These are phyloP conservation scores for Rhinolophus sinicus DNA, from an alignment of 2,113 vertebrate genomes.

Conservation along the genomic window DNA sequence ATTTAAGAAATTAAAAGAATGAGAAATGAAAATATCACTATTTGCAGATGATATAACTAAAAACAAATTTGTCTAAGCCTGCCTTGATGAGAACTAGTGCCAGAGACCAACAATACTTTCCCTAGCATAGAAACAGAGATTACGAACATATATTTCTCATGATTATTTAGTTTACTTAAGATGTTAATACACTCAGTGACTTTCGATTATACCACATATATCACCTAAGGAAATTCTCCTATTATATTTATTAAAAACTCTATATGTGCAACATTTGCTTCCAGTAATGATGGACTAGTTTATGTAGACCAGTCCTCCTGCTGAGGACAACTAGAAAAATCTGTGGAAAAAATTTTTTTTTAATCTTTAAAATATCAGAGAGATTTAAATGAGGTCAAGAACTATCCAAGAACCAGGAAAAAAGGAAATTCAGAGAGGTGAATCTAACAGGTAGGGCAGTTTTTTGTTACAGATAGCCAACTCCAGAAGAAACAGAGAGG, in stretches of 20 bases:
- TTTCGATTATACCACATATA: neutral
- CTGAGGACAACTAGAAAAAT: no score
- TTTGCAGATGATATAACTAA: neutral
- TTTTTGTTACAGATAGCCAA: neutral
- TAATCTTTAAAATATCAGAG: neutral
- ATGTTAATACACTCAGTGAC: neutral
- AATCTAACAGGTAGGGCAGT: neutral
- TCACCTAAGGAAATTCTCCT: no score
- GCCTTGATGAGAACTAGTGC: neutral
- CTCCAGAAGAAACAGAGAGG: neutral
- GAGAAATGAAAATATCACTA: no score
- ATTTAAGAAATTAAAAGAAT: no score
- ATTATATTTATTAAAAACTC: no score
- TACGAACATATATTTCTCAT: neutral
- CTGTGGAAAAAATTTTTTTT: no score
- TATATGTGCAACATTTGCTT: no score
- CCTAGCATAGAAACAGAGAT: neutral
- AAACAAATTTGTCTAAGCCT: neutral
- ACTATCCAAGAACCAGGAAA: neutral
- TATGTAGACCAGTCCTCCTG: no score
- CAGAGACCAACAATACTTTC: neutral
- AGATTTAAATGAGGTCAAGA: neutral
- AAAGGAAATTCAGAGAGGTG: neutral
- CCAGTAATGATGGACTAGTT: no score
- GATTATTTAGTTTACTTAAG: neutral